Percentiles rank a stretch among this genome's conserved stretches.
These are phyloP conservation scores for Archips crataeganus DNA, from an alignment of 2,888 invertebrate species.

Conservation along the genomic window DNA sequence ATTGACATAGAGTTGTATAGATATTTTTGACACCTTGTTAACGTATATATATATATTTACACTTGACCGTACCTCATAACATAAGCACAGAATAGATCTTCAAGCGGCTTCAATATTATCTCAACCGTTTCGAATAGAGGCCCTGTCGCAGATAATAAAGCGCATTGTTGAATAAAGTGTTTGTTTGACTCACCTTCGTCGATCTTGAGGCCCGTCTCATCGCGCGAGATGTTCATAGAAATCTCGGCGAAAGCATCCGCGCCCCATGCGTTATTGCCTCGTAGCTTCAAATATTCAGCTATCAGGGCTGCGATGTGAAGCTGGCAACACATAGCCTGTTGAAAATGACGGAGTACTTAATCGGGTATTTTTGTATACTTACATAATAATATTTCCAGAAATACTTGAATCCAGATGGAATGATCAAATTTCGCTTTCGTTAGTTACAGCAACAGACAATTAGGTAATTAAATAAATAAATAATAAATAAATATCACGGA, in stretches of 20 bases:
- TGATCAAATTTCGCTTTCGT: no score
- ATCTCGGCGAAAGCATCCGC: conserved; percentile 93
- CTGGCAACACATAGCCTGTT: conserved; percentile 95
- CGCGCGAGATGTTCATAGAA: conserved; percentile 94
- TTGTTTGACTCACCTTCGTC: conserved; percentile 88
- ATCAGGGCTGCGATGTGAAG: conserved; percentile 98
- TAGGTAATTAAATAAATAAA: no score
- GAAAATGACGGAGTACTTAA: conserved; percentile 1
- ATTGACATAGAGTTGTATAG: no score
- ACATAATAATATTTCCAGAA: neutral
- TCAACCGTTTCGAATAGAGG: neutral
- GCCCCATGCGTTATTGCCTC: conserved; percentile 92
- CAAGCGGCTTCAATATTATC: neutral
- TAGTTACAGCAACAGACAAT: no score
- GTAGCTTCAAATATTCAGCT: conserved; percentile 95
- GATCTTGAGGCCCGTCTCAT: conserved; percentile 94
- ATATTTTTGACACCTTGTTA: no score
- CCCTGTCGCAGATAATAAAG: conserved; percentile 49
- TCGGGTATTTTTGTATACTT: no score
- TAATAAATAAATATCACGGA: no score
- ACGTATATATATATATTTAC: no score
- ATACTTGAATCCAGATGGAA: neutral
- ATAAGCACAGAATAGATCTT: neutral
- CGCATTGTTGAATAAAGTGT: conserved; percentile 47
- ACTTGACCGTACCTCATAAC: no score